Conservation (phyloP, 2,113 vertebrate genomes). For the Oncorhynchus keta region DNA sequence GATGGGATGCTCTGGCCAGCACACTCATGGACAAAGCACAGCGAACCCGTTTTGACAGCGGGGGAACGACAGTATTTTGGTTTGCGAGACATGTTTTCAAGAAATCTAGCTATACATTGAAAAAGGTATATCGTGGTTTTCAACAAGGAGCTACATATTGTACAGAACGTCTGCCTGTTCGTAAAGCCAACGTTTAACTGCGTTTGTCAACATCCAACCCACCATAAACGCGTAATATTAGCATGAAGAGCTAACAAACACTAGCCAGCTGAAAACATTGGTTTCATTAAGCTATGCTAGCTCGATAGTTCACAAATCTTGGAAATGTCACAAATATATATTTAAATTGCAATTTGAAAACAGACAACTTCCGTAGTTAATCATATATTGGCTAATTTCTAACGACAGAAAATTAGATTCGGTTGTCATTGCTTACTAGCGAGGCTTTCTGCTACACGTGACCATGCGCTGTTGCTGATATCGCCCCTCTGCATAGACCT, state of each 20-base stretch:
- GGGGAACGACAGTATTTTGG: background rate
- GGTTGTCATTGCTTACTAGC: background rate
- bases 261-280: background rate
- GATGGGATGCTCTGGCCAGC: slow-evolving; percentile 30
- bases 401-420: background rate
- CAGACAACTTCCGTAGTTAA: background rate
- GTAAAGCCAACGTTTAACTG: background rate
- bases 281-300: background rate
- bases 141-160: background rate
- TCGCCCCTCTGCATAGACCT: background rate
- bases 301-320: background rate
- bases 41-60: background rate
- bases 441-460: slow-evolving; percentile 32
- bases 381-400: background rate
- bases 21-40: slow-evolving; percentile 4
- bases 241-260: background rate
- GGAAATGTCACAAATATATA: background rate
- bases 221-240: background rate
- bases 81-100: background rate
- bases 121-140: background rate
- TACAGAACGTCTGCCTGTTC: background rate
- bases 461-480: slow-evolving; percentile 32
- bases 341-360: background rate
- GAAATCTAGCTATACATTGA: background rate
- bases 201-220: background rate